These are phyloP conservation scores for Antitype chi DNA, from an alignment of 2,888 invertebrate species.

Conservation along the genomic window DNA sequence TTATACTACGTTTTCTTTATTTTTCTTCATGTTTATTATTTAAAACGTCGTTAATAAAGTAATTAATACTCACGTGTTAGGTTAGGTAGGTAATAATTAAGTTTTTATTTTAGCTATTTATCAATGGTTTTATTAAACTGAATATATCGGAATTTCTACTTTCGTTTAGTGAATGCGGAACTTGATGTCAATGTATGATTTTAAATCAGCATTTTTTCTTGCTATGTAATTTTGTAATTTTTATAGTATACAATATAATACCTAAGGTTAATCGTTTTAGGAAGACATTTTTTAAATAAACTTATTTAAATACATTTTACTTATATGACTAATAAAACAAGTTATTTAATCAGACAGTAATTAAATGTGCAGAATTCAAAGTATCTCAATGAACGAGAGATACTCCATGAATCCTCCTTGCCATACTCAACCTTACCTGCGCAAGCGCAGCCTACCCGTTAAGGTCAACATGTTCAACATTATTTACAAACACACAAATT, in stretches of 20 bases:
- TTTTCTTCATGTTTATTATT: slow-evolving; percentile 37
- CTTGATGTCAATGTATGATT: slow-evolving; percentile 27
- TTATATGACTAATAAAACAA: neutral
- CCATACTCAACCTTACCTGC: neutral
- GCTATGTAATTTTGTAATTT: neutral
- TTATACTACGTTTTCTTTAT: slow-evolving; percentile 54
- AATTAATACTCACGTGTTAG: slow-evolving; percentile 23
- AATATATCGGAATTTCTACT: slow-evolving; percentile 47
- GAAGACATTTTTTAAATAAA: slow-evolving; percentile 14
- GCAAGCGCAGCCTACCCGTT: slow-evolving; percentile 36
- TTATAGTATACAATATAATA: neutral
- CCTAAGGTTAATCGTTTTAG: neutral
- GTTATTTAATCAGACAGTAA: slow-evolving; percentile 6
- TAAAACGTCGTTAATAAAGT: slow-evolving; percentile 33
- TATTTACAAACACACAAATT: slow-evolving; percentile 40
- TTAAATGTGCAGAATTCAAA: neutral
- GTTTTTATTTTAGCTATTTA: slow-evolving; percentile 51
- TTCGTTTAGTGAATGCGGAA: slow-evolving; percentile 51
- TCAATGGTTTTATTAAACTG: slow-evolving; percentile 41
- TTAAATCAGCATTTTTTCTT: neutral
- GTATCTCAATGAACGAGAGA: neutral
- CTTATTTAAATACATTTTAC: neutral
- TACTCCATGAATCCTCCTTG: slow-evolving; percentile 18
- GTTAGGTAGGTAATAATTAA: neutral
- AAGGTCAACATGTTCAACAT: slow-evolving; percentile 48